Evolutionary conservation across 2,113 vertebrate genomes (phyloP).

Genomic region (Peromyscus maniculatus): DNA sequence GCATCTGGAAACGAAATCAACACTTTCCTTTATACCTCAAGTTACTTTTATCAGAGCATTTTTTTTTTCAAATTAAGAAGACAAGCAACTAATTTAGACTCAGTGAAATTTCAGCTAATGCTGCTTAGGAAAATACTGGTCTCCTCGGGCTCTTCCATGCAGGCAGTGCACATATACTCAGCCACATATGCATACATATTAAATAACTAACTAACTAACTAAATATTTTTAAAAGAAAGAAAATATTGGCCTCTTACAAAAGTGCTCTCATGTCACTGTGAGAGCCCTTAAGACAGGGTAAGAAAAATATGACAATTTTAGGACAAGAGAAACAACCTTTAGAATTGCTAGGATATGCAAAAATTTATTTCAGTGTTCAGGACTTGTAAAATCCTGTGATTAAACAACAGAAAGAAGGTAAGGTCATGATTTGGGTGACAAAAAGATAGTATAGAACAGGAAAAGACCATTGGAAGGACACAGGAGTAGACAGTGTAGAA

Average conservation of each 20-base stretch:
- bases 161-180: background rate
- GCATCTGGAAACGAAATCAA: background rate
- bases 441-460: background rate
- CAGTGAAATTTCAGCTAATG: slow-evolving; percentile 21
- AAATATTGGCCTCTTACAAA: background rate
- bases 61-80: background rate
- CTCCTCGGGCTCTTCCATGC: background rate
- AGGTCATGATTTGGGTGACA: background rate
- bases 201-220: background rate
- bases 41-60: background rate
- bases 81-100: background rate
- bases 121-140: slow-evolving; percentile 38
- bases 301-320: background rate
- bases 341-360: slow-evolving; percentile 12
- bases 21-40: too few species aligned
- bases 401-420: background rate
- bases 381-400: background rate
- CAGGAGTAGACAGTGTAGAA: background rate
- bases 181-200: background rate
- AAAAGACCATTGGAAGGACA: slow-evolving; percentile 2
- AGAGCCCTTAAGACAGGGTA: background rate
- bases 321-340: background rate
- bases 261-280: background rate
- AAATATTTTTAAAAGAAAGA: background rate
- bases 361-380: slow-evolving; percentile 13